Evolutionary conservation across 1,140 invertebrate genomes (phyloP), one percentile per base, ranked within the genome.

Genomic region (Paramacrobiotus metropolitanus): DNA sequence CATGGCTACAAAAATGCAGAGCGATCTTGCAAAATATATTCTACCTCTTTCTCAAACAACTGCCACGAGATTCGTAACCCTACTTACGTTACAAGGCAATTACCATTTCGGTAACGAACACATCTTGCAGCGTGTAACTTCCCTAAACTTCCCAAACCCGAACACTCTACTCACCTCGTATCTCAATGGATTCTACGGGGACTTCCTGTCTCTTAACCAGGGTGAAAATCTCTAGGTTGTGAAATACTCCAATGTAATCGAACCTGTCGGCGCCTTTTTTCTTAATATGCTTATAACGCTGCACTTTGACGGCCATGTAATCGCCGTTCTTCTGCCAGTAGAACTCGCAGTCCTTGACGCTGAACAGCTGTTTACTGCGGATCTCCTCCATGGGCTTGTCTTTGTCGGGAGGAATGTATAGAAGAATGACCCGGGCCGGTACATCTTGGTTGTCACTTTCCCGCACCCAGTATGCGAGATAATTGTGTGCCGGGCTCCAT

Each of bases 321-420:
- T 96, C 90, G 3, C 94, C 95, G 62, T 83, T 87, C 72, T 95
- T 96, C 74, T 98, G 94, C 95, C 95, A 99, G 71, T 92, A 90
- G 70, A 99, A 90, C 69, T 93, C 93, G 74, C 92, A 96, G 67
- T 96, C 91, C 9, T 91, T 87, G 0, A 98, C 94, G 67, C 88
- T 95, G 77, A 98, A 98, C 30, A 98, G 76, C 73, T 96, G 96
- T 69, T 95, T 94, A 59, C 89, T 86, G 68, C 93, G 81, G n/a
- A 85, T 82, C n/a, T n/a, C n/a, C n/a, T n/a, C n/a, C n/a, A n/a
- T n/a, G n/a, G n/a, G n/a, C n/a, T n/a, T n/a, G 77, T 96, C 92
- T 64, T 80, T 82, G 44, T 87, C 83, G 60, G 78, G 81, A 48
- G 76, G 79, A 72, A 71, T 68, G 63, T 74, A 72, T 59, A 76